Conservation (phyloP, 2,888 invertebrate genomes). For the Hyposoter didymator region DNA sequence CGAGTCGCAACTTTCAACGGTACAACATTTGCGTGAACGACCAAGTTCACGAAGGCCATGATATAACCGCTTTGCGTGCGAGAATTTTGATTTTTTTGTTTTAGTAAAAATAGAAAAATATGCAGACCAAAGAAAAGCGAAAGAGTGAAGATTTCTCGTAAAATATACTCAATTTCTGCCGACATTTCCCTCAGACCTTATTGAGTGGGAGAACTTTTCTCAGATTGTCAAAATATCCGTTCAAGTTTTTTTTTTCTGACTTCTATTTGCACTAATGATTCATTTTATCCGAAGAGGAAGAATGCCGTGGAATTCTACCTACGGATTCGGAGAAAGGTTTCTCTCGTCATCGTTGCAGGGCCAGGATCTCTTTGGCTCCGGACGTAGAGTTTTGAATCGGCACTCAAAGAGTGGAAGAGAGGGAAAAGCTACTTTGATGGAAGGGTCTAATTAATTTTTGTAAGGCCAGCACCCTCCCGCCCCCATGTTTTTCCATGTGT, state of each 20-base stretch:
- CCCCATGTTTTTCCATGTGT: constrained; percentile 31
- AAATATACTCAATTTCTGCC: constrained; percentile 36
- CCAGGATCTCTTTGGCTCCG: constrained; percentile 17
- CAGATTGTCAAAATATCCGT: not conserved
- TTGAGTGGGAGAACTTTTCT: not conserved
- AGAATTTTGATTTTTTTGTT: constrained; percentile 7
- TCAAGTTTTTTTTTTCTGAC: not conserved
- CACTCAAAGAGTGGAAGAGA: constrained; percentile 18
- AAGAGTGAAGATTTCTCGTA: constrained; percentile 20
- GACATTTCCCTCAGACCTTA: constrained; percentile 28
- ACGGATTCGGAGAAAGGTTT: constrained; percentile 10
- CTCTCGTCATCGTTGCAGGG: not conserved
- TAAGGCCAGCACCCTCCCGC: constrained; percentile 42
- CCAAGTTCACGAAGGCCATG: constrained; percentile 53
- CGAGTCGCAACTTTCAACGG: constrained; percentile 62
- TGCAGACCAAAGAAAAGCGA: not conserved
- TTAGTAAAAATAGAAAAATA: constrained; percentile 53
- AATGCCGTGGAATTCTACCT: not conserved
- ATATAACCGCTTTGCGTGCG: constrained; percentile 53
- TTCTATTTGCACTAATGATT: constrained; percentile 31
- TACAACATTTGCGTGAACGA: constrained; percentile 42
- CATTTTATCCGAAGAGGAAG: not conserved
- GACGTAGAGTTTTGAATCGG: constrained; percentile 41
- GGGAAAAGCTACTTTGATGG: constrained; percentile 65
- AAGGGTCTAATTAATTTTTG: constrained; percentile 67